Percentiles rank a stretch among this genome's conserved stretches.
phyloP scores from a whole-genome alignment of 2,113 vertebrate species.

The Sinocyclocheilus anshuiensis region DNA sequence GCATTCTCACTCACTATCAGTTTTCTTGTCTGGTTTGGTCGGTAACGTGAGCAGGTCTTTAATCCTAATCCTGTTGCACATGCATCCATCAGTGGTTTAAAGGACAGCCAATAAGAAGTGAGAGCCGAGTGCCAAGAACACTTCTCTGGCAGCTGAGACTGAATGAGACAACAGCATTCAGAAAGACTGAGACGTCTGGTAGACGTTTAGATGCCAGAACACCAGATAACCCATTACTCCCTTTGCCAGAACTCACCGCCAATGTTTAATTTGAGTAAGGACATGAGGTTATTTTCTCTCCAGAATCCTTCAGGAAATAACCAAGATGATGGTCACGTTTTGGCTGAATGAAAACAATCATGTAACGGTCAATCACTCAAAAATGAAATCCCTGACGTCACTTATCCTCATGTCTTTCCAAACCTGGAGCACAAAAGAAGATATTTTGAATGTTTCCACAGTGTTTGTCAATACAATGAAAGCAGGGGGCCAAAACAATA shows the following conservation, averaged over 20 bases:
- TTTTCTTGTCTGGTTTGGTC: slow-evolving; percentile 34
- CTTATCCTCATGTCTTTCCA: neutral
- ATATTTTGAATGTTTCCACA: neutral
- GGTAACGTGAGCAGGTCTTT: slow-evolving; percentile 61
- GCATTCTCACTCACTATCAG: neutral
- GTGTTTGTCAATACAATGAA: neutral
- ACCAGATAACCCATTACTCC: neutral
- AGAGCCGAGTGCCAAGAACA: slow-evolving; percentile 12
- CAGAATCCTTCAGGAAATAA: slow-evolving; percentile 35
- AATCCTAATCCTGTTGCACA: slow-evolving; percentile 70
- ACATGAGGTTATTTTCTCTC: slow-evolving; percentile 59
- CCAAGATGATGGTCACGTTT: slow-evolving; percentile 19
- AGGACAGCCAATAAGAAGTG: slow-evolving; percentile 46
- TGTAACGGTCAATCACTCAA: neutral
- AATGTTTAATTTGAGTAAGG: slow-evolving; percentile 2
- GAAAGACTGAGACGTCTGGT: neutral
- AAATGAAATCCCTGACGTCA: neutral
- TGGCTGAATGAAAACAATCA: slow-evolving; percentile 14
- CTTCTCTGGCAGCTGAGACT: neutral
- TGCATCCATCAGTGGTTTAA: slow-evolving; percentile 60
- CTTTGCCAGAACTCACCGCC: neutral
- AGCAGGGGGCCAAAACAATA: too few species aligned
- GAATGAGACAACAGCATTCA: slow-evolving; percentile 13
- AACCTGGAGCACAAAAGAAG: neutral
- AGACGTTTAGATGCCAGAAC: slow-evolving; percentile 26